Percentiles rank a stretch among this genome's conserved stretches.
Conservation (phyloP, 2,888 invertebrate genomes). For the Ditula angustiorana region DNA sequence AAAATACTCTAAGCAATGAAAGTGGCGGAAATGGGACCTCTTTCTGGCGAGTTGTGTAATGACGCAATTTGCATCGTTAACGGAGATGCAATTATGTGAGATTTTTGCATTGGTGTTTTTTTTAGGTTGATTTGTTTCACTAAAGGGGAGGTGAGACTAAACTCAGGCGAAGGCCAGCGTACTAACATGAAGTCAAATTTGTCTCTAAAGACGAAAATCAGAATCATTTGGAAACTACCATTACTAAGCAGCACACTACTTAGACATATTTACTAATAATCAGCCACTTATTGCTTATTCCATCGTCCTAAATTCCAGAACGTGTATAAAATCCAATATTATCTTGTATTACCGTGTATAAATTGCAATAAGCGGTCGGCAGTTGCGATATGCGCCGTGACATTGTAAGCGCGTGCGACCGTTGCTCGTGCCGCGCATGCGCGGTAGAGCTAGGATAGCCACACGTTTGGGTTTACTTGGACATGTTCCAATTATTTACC, state of each 20-base stretch:
- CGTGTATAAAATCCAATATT: conserved; percentile 12
- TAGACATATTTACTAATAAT: neutral
- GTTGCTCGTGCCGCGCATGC: conserved; percentile 46
- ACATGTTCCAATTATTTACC: neutral
- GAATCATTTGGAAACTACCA: no score
- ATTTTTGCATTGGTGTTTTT: neutral
- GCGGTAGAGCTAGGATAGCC: conserved; percentile 17
- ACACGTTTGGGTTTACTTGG: neutral
- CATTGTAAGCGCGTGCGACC: conserved; percentile 52
- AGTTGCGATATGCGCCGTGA: conserved; percentile 40
- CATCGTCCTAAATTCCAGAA: conserved; percentile 5
- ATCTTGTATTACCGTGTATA: conserved; percentile 7
- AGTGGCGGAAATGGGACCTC: conserved; percentile 69
- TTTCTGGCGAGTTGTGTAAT: conserved; percentile 48
- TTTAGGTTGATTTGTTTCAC: no score
- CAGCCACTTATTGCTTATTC: neutral
- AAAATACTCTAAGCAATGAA: conserved; percentile 73
- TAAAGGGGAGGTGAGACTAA: no score
- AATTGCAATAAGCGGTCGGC: conserved; percentile 20
- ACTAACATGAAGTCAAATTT: no score
- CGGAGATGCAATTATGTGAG: conserved; percentile 17
- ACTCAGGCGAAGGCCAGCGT: no score
- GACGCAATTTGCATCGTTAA: conserved; percentile 15
- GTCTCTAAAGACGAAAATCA: no score
- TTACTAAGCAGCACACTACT: neutral